These are phyloP conservation scores for Nephrotoma flavescens DNA, from an alignment of 2,888 invertebrate genomes.

Conservation along the genomic window DNA sequence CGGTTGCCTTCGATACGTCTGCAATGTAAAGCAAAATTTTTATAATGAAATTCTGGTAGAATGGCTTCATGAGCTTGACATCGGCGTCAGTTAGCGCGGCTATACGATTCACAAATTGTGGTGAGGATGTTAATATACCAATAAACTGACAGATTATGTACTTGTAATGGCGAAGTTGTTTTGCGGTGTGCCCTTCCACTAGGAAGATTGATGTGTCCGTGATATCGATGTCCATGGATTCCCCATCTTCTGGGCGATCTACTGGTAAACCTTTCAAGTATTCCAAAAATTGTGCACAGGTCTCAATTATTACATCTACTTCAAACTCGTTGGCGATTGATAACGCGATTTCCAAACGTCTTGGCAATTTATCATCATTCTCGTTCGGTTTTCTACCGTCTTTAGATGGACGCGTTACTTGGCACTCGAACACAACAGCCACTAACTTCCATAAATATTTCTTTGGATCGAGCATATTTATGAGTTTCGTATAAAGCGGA, in stretches of 20 bases:
- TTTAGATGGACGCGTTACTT: slow-evolving; percentile 42
- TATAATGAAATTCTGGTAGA: slow-evolving; percentile 55
- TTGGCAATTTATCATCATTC: slow-evolving; percentile 35
- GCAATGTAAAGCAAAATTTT: slow-evolving; percentile 52
- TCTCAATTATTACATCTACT: slow-evolving; percentile 43
- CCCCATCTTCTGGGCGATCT: slow-evolving; percentile 37
- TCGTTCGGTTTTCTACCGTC: slow-evolving; percentile 26
- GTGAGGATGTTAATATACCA: slow-evolving; percentile 49
- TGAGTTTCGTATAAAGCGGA: slow-evolving; percentile 62
- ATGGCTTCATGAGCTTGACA: slow-evolving; percentile 38
- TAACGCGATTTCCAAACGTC: slow-evolving; percentile 50
- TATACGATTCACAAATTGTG: slow-evolving; percentile 51
- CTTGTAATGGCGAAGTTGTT: slow-evolving; percentile 72
- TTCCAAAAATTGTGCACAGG: slow-evolving; percentile 48
- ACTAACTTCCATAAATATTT: slow-evolving; percentile 58
- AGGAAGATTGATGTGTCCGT: slow-evolving; percentile 37
- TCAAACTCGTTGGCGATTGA: slow-evolving; percentile 51
- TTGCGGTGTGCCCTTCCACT: slow-evolving; percentile 46
- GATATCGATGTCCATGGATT: slow-evolving; percentile 24
- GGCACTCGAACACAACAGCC: slow-evolving; percentile 53
- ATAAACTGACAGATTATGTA: slow-evolving; percentile 64
- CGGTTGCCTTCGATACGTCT: slow-evolving; percentile 44
- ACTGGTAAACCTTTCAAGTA: slow-evolving; percentile 53
- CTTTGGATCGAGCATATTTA: slow-evolving; percentile 52
- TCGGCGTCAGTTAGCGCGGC: slow-evolving; percentile 36